Conservation (phyloP, 2,113 vertebrate species). For the Etheostoma spectabile region DNA sequence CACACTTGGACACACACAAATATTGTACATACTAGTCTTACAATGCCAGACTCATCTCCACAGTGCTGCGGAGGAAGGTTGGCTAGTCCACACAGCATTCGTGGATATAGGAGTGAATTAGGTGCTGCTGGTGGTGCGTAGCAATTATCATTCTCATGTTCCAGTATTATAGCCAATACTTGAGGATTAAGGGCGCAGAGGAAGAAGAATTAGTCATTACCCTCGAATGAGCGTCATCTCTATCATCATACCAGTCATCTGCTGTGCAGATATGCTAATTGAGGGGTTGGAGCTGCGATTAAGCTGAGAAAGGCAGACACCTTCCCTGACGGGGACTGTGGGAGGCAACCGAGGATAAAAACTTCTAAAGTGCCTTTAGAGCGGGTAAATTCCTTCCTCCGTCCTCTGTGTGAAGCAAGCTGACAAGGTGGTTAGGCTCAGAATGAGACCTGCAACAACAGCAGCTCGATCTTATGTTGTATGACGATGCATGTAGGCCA, state of each 20-base stretch:
- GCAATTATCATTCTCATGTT: slow-evolving; percentile 45
- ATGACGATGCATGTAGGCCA: background rate
- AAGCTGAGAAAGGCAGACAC: slow-evolving; percentile 11
- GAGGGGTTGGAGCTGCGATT: background rate
- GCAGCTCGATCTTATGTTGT: background rate
- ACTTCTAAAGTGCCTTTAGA: slow-evolving; percentile 10
- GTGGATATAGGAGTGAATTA: too few relatives aligned
- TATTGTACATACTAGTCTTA: background rate
- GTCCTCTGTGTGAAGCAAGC: background rate
- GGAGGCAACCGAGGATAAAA: slow-evolving; percentile 9
- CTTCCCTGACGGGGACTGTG: slow-evolving; percentile 5
- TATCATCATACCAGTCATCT: slow-evolving; percentile 47
- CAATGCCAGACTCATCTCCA: too few relatives aligned
- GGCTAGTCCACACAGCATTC: too few relatives aligned
- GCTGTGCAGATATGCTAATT: slow-evolving; percentile 48
- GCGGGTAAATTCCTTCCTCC: slow-evolving; percentile 25
- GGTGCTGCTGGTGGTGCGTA: slow-evolving; percentile 39
- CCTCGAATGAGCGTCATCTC: slow-evolving; percentile 43
- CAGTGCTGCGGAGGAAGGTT: too few relatives aligned
- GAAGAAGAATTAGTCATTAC: slow-evolving; percentile 64
- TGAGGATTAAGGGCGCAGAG: slow-evolving; percentile 46
- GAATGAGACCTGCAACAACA: background rate
- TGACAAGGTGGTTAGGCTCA: background rate
- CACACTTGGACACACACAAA: background rate
- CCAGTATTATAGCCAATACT: slow-evolving; percentile 51